Evolutionary conservation across 2,113 vertebrate genomes (phyloP).

Genomic region (Arothron firmamentum): DNA sequence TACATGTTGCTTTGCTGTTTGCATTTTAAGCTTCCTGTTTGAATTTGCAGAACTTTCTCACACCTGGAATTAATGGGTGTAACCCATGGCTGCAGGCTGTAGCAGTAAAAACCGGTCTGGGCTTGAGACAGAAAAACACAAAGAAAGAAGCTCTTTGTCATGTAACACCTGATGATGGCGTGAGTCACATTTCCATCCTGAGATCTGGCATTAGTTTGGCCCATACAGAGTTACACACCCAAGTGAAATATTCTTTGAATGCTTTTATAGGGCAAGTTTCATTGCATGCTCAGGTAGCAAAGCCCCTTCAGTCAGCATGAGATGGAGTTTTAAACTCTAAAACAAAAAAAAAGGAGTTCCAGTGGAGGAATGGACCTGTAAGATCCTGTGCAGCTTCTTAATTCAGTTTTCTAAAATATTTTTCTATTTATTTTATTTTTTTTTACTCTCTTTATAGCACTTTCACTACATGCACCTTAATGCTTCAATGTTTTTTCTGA

Average conservation of each 20-base stretch:
- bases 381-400: too few species aligned
- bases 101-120: constrained; percentile 24
- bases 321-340: too few species aligned
- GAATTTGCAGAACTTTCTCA: constrained; percentile 31
- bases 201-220: constrained; percentile 7
- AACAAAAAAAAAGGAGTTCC: too few species aligned
- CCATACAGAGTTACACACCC: constrained; percentile 12
- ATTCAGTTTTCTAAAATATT: too few species aligned
- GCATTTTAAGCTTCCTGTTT: not conserved
- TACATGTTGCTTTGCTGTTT: not conserved
- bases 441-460: too few species aligned
- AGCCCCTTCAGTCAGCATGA: too few species aligned
- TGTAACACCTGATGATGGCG: not conserved
- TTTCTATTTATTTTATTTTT: too few species aligned
- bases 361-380: too few species aligned
- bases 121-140: constrained; percentile 31
- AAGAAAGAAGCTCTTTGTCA: constrained; percentile 6
- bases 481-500: too few species aligned
- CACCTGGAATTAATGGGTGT: constrained; percentile 26
- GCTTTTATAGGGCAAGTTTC: too few species aligned
- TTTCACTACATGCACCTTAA: too few species aligned
- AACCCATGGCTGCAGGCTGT: constrained; percentile 9
- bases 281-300: too few species aligned
- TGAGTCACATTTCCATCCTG: constrained; percentile 13
- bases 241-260: constrained; percentile 21